Conservation (phyloP, 2,113 vertebrate species). For the Paraplagusia blochii region DNA sequence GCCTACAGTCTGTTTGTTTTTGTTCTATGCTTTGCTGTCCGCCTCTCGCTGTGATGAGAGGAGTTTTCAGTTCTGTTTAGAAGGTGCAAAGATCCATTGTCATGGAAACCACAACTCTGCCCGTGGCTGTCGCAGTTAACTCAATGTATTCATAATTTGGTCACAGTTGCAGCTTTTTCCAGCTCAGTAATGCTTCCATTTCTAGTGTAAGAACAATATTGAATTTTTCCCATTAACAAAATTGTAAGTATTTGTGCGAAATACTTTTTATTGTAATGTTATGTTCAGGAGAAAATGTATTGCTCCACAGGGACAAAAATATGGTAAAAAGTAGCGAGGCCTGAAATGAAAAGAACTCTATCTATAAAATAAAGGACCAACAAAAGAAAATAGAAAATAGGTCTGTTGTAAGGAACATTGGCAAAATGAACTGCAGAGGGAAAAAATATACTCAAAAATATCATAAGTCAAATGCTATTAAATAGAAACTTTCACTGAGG, state of each 20-base stretch:
- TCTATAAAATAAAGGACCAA: too few species aligned
- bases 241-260: constrained; percentile 1
- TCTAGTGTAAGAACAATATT: constrained; percentile 18
- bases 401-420: too few species aligned
- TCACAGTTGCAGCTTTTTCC: constrained; percentile 26
- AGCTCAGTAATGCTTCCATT: constrained; percentile 8
- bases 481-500: too few species aligned
- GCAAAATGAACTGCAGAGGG: too few species aligned
- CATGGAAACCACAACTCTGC: constrained; percentile 63
- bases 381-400: too few species aligned
- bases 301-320: too few species aligned
- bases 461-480: too few species aligned
- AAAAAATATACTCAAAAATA: too few species aligned
- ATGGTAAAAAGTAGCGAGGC: too few species aligned
- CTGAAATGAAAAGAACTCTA: too few species aligned
- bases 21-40: constrained; percentile 9
- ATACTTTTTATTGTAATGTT: too few species aligned
- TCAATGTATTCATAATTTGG: constrained; percentile 52
- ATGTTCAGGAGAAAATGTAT: too few species aligned
- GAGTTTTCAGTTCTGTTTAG: constrained; percentile 27
- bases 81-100: constrained; percentile 49
- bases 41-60: constrained; percentile 22
- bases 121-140: constrained; percentile 36
- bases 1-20: constrained; percentile 30
- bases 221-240: constrained; percentile 5